These are phyloP conservation scores for Eumerus sabulonum DNA, from an alignment of 2,888 invertebrate genomes.

Conservation along the genomic window DNA sequence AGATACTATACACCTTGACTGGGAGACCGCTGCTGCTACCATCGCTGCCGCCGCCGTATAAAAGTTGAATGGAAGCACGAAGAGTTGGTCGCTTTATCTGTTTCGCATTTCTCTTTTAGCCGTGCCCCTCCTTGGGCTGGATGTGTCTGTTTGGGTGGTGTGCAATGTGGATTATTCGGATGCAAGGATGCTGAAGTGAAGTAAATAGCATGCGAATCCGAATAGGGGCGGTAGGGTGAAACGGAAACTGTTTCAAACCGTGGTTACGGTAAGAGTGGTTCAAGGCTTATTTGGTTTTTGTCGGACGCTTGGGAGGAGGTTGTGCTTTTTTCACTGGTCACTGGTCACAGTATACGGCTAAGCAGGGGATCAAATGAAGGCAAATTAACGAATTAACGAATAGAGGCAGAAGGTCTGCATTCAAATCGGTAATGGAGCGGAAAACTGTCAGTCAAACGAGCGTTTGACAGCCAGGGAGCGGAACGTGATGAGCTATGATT, in stretches of 20 bases:
- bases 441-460: no score
- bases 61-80: conserved; percentile 46
- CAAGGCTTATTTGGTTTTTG: neutral
- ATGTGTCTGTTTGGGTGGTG: neutral
- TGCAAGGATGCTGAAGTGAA: conserved; percentile 9
- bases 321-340: no score
- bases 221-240: neutral
- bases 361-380: no score
- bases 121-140: neutral
- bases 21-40: conserved; percentile 3
- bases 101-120: no score
- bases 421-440: neutral
- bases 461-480: no score
- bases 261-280: conserved; percentile 2
- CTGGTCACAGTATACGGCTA: no score
- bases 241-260: conserved; percentile 9
- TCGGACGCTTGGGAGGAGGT: neutral
- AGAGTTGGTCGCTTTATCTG: conserved; percentile 15
- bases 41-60: conserved; percentile 4
- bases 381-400: no score
- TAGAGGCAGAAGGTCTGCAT: neutral
- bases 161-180: conserved; percentile 9
- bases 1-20: conserved; percentile 5
- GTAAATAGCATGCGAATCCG: neutral
- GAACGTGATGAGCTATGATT: neutral